Percentiles rank a stretch among this genome's conserved stretches.
Conservation (phyloP, 2,888 invertebrate genomes). For the Orchestes rusci region DNA sequence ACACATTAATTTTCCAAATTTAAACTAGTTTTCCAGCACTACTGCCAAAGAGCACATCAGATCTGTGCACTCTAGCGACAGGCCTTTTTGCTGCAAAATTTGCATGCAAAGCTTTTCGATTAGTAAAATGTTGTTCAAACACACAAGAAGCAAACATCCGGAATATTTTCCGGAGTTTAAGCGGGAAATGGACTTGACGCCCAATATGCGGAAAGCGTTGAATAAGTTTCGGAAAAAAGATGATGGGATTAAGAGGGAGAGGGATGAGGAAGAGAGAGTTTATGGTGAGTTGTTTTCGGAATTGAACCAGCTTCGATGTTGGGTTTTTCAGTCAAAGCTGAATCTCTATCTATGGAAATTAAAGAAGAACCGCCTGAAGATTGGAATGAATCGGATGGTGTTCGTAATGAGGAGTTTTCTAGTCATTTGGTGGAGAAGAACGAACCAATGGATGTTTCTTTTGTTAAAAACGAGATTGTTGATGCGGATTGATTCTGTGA, state of each 20-base stretch:
- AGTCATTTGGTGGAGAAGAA: too few relatives aligned
- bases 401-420: too few relatives aligned
- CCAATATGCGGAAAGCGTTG: constrained; percentile 28
- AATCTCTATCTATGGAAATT: constrained; percentile 1
- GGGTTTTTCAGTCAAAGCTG: background rate
- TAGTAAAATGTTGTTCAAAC: constrained; percentile 37
- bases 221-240: constrained; percentile 24
- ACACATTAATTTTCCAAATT: background rate
- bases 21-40: constrained; percentile 31
- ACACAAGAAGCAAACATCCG: constrained; percentile 36
- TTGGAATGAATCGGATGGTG: too few relatives aligned
- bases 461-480: too few relatives aligned
- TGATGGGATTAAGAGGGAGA: constrained; percentile 11
- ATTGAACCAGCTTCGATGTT: too few relatives aligned
- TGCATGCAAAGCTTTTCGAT: constrained; percentile 35
- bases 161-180: constrained; percentile 33
- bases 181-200: constrained; percentile 28
- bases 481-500: too few relatives aligned
- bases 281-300: too few relatives aligned
- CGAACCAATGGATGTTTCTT: too few relatives aligned
- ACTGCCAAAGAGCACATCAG: constrained; percentile 38
- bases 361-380: constrained; percentile 14
- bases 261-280: background rate
- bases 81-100: constrained; percentile 35
- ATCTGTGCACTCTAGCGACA: constrained; percentile 37